phyloP scores from a whole-genome alignment of 2,797 vertebrate species.

The Sciaenops ocellatus region DNA sequence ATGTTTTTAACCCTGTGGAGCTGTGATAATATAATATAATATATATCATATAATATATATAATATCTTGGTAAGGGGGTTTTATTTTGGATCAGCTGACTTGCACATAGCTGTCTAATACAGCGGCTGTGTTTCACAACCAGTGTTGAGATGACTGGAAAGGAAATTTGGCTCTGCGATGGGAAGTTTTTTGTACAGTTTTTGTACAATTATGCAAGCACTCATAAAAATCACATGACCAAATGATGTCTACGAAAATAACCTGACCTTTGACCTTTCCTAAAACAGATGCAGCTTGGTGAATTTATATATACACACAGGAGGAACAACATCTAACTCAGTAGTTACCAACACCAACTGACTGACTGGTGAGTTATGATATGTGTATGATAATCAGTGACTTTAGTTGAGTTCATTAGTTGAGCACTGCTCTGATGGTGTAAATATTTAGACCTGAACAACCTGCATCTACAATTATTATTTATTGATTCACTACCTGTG shows the following conservation, averaged over 20 bases:
- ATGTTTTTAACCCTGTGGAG: neutral
- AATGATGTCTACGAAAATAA: neutral
- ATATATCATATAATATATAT: neutral
- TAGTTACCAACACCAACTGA: too few relatives aligned
- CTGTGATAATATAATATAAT: neutral
- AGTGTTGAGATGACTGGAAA: neutral
- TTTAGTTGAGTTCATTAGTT: too few relatives aligned
- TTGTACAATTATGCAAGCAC: conserved; percentile 28
- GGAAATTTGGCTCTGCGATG: conserved; percentile 18
- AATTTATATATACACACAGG: too few relatives aligned
- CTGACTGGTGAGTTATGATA: too few relatives aligned
- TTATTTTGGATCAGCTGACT: neutral
- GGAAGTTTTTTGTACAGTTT: conserved; percentile 38
- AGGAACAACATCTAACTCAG: too few relatives aligned
- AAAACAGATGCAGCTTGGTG: too few relatives aligned
- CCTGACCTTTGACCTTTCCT: too few relatives aligned
- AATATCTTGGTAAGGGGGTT: neutral
- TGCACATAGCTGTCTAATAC: neutral
- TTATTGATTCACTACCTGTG: too few relatives aligned
- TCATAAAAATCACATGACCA: neutral
- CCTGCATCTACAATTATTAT: too few relatives aligned
- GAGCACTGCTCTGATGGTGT: too few relatives aligned
- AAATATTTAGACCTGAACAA: too few relatives aligned
- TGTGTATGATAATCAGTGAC: too few relatives aligned
- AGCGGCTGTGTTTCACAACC: conserved; percentile 29